Evolutionary conservation across 2,888 invertebrate genomes (phyloP).

Genomic region (Helobdella robusta): DNA sequence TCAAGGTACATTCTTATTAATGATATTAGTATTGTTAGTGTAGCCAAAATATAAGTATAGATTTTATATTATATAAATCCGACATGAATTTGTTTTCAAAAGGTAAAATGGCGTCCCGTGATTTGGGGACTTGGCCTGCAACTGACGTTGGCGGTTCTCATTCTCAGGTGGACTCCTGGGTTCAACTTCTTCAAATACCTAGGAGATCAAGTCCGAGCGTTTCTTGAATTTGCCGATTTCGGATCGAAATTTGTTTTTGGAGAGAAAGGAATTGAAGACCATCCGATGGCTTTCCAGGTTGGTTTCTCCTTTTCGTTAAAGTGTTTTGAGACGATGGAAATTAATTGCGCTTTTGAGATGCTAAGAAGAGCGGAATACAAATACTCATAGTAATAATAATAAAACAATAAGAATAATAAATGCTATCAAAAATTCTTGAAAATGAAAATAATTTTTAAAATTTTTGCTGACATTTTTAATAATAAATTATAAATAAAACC

Average conservation of each 20-base stretch:
- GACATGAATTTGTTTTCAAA: not conserved
- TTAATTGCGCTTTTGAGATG: too few species aligned
- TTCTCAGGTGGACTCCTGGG: slow-evolving; percentile 34
- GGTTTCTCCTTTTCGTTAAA: not conserved
- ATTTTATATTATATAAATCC: not conserved
- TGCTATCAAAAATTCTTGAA: too few species aligned
- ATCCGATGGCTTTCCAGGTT: slow-evolving; percentile 34
- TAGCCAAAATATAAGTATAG: too few species aligned
- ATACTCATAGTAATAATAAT: too few species aligned
- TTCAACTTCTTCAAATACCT: slow-evolving; percentile 35
- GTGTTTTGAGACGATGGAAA: too few species aligned
- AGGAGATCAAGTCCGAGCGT: slow-evolving; percentile 34
- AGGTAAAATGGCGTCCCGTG: slow-evolving; percentile 47
- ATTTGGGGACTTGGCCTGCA: slow-evolving; percentile 36
- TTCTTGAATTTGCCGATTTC: slow-evolving; percentile 35
- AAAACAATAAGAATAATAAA: too few species aligned
- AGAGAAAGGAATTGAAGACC: slow-evolving; percentile 25
- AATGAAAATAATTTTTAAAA: too few species aligned
- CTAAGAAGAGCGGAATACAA: too few species aligned
- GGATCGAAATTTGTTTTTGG: slow-evolving; percentile 37
- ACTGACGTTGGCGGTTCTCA: slow-evolving; percentile 34
- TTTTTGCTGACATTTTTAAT: too few species aligned
- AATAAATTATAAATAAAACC: too few species aligned
- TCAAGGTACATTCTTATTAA: not conserved
- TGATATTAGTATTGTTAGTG: too few species aligned